These are phyloP conservation scores for Caracal caracal DNA, from an alignment of 2,113 vertebrate species.

Conservation along the genomic window DNA sequence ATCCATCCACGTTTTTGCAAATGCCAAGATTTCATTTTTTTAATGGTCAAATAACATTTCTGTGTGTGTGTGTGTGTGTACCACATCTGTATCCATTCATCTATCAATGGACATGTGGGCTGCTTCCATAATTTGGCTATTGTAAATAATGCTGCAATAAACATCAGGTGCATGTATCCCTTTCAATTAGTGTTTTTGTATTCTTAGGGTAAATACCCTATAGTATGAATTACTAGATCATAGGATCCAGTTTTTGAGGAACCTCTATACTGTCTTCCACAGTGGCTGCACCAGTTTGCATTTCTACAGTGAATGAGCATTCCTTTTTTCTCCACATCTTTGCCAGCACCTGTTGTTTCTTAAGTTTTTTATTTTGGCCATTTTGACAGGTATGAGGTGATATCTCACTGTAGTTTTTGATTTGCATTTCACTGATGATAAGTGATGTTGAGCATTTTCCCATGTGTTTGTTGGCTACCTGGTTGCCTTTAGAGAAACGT, in stretches of 20 bases:
- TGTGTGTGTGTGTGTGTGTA: not conserved
- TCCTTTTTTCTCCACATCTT: not conserved
- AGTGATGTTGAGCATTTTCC: not conserved
- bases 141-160: not conserved
- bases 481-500: not conserved
- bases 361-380: not conserved
- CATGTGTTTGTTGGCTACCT: not conserved
- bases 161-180: no score
- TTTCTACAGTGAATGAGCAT: not conserved
- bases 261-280: not conserved
- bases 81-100: not conserved
- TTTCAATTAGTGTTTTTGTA: not conserved
- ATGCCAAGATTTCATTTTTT: not conserved
- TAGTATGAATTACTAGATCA: not conserved
- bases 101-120: not conserved
- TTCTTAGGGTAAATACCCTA: not conserved
- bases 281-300: not conserved
- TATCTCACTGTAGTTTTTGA: not conserved
- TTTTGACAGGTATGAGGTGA: not conserved
- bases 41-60: not conserved
- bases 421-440: not conserved
- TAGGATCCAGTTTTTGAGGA: not conserved
- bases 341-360: not conserved
- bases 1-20: not conserved
- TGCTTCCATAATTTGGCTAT: not conserved